Evolutionary conservation across 2,888 invertebrate genomes (phyloP), one percentile per base, ranked within the genome.

Genomic region (Meghimatium bilineatum): DNA sequence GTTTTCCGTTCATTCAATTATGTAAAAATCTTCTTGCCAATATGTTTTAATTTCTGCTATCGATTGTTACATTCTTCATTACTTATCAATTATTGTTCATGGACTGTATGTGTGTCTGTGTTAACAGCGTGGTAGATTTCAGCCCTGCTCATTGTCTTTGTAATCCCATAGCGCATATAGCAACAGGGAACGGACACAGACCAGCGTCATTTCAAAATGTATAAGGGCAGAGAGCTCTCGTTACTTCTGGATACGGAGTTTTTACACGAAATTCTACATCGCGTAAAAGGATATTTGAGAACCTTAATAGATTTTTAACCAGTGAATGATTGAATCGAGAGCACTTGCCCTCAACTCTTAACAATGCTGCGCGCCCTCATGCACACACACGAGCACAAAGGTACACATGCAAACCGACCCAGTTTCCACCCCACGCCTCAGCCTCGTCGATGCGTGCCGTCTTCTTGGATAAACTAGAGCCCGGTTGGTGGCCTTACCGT

Each of bases 401-500:
- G 23, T 29, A 26, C 69, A 69, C 36, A 34, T 34, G 36, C 36
- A 69, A 34, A 34, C 1, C 32, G 10, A 67, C 67, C 32, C 32
- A 67, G 20, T 20, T 36, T 69, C 23, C 6, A 69, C 23, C 69
- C 23, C 8, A 5, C 10, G 8, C 69, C 36, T 69, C 69, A 38
- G 69, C 34, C 69, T 36, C 69, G 36, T 23, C 23, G 23, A 23
- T 17, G 14, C 69, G 20, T 23, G 36, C 69, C 36, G 69, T 69
- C 36, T 23, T 8, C 26, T 26, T 38, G 36, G 26, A 23, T 23
- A 69, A 36, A 69, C 60, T 26, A 60, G 49, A 17, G 23, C 79
- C 67, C 79, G 26, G 79, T 79, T 38, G 67, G 79, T 67, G 38
- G 44, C 36, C 36, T 69, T 36, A 69, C 69, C 12, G 69, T 36